Conservation (phyloP, 2,113 vertebrate species). For the Aplodontia rufa region DNA sequence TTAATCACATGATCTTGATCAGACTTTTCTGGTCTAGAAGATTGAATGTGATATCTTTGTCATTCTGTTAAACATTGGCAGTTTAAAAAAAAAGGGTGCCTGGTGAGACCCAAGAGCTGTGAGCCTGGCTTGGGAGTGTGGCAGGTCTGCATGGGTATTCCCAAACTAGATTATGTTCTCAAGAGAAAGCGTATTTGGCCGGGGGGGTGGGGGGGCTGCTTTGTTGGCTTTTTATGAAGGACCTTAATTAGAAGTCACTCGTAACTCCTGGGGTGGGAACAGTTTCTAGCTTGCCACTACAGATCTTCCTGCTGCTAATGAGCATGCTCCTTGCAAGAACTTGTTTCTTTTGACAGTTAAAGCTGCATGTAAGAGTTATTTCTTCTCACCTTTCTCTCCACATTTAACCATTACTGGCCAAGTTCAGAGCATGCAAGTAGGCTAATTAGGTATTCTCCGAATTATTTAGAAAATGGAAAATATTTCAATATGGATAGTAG, state of each 20-base stretch:
- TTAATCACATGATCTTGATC: slow-evolving; percentile 18
- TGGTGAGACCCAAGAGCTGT: not conserved
- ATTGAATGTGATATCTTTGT: not conserved
- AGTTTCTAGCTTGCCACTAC: not conserved
- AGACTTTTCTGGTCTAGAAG: not conserved
- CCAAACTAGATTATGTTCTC: slow-evolving; percentile 32
- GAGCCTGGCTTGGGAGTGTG: not conserved
- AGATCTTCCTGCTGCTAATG: slow-evolving; percentile 64
- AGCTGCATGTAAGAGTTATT: slow-evolving; percentile 57
- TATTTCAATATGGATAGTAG: slow-evolving; percentile 32
- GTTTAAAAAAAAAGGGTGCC: not conserved
- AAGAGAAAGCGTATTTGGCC: slow-evolving; percentile 46
- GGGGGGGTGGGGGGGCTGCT: slow-evolving; percentile 28
- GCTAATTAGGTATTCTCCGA: not conserved
- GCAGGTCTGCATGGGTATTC: not conserved
- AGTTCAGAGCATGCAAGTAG: slow-evolving; percentile 37
- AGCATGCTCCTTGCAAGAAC: slow-evolving; percentile 26
- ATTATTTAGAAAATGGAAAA: slow-evolving; percentile 4
- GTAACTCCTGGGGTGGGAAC: slow-evolving; percentile 53
- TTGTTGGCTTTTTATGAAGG: slow-evolving; percentile 60
- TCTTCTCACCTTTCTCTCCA: slow-evolving; percentile 54
- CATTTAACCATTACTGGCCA: slow-evolving; percentile 59
- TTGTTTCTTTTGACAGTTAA: slow-evolving; percentile 18
- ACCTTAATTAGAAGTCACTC: slow-evolving; percentile 63
- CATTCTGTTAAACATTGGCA: not conserved